Evolutionary conservation across 1,140 invertebrate species (phyloP).

Genomic region (Grapholita molesta): DNA sequence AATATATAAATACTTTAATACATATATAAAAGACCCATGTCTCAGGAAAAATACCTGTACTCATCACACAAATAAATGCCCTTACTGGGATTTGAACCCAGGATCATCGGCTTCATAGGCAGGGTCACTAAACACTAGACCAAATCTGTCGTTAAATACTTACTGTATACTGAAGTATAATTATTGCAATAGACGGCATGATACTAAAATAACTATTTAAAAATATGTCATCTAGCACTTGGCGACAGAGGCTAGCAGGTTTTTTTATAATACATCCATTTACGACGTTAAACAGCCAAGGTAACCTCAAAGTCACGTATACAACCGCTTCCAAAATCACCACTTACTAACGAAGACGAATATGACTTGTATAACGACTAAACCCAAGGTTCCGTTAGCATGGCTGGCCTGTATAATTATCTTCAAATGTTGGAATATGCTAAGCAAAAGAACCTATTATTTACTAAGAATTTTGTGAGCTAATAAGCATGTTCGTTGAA

Average conservation of each 20-base stretch:
- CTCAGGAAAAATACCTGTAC: no score
- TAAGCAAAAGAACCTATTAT: not conserved
- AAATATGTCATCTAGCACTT: not conserved
- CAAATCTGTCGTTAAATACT: no score
- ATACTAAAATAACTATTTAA: no score
- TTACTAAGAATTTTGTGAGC: not conserved
- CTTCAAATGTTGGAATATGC: not conserved
- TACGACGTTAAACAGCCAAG: not conserved
- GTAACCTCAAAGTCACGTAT: constrained; percentile 3
- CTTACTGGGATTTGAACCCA: no score
- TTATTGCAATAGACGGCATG: no score
- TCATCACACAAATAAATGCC: no score
- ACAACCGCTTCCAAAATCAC: not conserved
- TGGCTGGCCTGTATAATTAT: not conserved
- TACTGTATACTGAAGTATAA: no score
- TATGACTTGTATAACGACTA: not conserved
- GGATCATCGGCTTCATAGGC: no score
- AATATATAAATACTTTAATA: no score
- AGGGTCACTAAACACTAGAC: no score
- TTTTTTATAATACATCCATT: not conserved
- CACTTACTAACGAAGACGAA: not conserved
- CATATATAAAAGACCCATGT: no score
- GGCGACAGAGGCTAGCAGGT: not conserved
- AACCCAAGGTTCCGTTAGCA: not conserved
- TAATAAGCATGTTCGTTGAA: not conserved